These are phyloP conservation scores for Rallus limicola DNA, from an alignment of 2,113 vertebrate species.

Conservation along the genomic window DNA sequence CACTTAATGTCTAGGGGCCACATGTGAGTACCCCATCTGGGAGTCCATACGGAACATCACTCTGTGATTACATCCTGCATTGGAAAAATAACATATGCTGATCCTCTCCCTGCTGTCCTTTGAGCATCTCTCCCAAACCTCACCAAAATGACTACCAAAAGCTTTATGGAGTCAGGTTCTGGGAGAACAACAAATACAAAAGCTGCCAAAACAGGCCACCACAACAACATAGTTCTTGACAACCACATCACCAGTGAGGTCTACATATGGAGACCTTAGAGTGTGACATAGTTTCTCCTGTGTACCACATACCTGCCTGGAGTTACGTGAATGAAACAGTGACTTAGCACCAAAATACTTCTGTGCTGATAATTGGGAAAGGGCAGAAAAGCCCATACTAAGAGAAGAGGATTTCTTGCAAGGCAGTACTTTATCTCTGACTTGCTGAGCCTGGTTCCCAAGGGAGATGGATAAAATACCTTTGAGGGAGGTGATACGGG, in stretches of 20 bases:
- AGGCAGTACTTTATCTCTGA: neutral
- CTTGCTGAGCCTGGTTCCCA: neutral
- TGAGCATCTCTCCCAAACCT: neutral
- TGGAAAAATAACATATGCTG: neutral
- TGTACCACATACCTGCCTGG: neutral
- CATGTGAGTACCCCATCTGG: neutral
- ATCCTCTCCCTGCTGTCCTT: neutral
- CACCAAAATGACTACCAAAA: neutral
- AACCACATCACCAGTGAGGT: neutral
- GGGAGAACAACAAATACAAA: neutral
- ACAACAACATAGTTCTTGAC: neutral
- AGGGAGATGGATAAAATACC: neutral
- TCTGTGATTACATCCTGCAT: rapidly evolving
- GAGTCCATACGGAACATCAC: neutral
- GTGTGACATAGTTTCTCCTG: neutral
- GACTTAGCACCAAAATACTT: slow-evolving; percentile 9
- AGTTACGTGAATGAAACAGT: neutral
- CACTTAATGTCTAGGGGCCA: neutral
- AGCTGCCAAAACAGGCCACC: neutral
- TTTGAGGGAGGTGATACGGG: neutral
- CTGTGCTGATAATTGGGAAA: neutral
- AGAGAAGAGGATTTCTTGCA: neutral
- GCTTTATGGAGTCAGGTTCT: neutral
- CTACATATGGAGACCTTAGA: neutral
- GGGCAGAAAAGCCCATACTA: neutral